These are phyloP conservation scores for Fratercula arctica DNA, from an alignment of 2,797 vertebrate species.

Conservation along the genomic window DNA sequence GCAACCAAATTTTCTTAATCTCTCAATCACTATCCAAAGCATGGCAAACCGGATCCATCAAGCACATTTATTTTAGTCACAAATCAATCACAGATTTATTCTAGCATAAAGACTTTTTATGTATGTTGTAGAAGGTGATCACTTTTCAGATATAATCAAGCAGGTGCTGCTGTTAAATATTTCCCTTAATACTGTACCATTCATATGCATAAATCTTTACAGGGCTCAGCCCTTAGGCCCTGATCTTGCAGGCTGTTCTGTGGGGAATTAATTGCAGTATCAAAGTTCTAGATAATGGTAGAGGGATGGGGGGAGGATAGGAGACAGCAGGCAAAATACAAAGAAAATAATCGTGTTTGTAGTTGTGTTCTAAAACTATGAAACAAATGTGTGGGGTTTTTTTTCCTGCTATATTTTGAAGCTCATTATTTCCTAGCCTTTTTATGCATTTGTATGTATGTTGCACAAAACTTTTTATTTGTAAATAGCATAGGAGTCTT, in stretches of 20 bases:
- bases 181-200: background rate
- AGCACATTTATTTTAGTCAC: background rate
- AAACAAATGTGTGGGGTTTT: background rate
- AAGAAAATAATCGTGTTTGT: background rate
- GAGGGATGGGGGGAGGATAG: background rate
- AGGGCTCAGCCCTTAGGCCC: background rate
- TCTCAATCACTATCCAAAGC: background rate
- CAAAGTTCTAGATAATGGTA: background rate
- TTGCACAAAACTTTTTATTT: background rate
- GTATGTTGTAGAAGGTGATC: background rate
- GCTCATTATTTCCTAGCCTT: background rate
- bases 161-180: background rate
- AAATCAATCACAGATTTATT: background rate
- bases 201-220: background rate
- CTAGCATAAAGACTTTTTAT: background rate
- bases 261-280: background rate
- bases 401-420: background rate
- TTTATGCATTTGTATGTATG: background rate
- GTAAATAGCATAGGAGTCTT: background rate
- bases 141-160: background rate
- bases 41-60: background rate
- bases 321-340: background rate
- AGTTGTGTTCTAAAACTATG: background rate
- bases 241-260: background rate
- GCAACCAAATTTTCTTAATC: background rate